phyloP scores from a whole-genome alignment of 2,113 vertebrate genomes.

The Ceuthmochares aereus region DNA sequence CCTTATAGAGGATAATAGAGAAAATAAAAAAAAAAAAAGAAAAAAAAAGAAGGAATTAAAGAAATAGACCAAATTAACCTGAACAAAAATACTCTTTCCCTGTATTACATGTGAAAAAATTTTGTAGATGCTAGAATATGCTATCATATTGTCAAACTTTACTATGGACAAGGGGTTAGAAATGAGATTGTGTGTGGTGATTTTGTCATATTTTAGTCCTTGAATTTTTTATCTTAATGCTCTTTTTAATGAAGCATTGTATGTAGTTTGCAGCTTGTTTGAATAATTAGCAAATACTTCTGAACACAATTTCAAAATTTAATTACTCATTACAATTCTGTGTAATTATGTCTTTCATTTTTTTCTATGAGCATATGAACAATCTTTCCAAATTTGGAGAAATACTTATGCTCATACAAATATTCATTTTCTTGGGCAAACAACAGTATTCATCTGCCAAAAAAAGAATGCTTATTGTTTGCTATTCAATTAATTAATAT shows the following conservation, averaged over 20 bases:
- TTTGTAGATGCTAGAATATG: neutral
- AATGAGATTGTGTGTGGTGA: neutral
- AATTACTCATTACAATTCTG: constrained; percentile 42
- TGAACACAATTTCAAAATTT: constrained; percentile 57
- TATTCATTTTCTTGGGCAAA: constrained; percentile 40
- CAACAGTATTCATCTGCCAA: constrained; percentile 13
- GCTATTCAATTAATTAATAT: constrained; percentile 40
- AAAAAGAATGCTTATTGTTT: constrained; percentile 25
- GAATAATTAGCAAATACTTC: constrained; percentile 42
- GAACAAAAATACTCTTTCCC: neutral
- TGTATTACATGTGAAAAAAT: neutral
- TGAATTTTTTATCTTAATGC: neutral
- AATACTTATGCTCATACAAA: neutral
- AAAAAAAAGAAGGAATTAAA: neutral
- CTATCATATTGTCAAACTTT: neutral
- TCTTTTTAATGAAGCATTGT: neutral
- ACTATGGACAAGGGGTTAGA: neutral
- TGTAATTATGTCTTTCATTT: neutral
- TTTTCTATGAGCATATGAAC: neutral
- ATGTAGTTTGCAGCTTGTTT: neutral
- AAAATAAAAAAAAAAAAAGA: too few relatives aligned
- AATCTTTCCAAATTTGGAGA: neutral
- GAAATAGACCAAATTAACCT: neutral
- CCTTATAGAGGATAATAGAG: neutral
- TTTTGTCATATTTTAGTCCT: neutral